Percentiles rank a stretch among this genome's conserved stretches.
These are phyloP conservation scores for Varecia variegata DNA, from an alignment of 2,797 vertebrate species.

Conservation along the genomic window DNA sequence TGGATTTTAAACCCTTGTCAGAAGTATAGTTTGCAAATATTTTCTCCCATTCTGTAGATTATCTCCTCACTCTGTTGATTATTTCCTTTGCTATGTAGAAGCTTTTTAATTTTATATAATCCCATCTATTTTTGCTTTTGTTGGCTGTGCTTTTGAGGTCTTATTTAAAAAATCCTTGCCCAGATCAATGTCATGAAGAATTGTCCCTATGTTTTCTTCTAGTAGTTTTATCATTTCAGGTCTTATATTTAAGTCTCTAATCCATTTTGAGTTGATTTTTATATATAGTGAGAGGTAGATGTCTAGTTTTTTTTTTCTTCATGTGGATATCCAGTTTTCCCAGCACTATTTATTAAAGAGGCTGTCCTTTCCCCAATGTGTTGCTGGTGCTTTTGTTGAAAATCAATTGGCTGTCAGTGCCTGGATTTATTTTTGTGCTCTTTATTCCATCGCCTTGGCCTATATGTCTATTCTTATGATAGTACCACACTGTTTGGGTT, in stretches of 20 bases:
- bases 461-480: neutral
- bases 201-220: neutral
- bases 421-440: neutral
- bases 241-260: neutral
- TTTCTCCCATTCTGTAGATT: neutral
- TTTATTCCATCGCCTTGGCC: neutral
- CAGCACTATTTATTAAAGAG: neutral
- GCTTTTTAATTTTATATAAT: neutral
- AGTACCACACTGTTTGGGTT: neutral
- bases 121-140: neutral
- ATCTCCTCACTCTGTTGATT: neutral
- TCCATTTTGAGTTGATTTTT: neutral
- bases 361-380: neutral
- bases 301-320: neutral
- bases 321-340: neutral
- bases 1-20: neutral
- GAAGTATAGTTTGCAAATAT: neutral
- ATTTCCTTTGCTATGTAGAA: neutral
- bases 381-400: neutral
- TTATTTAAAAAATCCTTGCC: neutral
- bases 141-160: neutral
- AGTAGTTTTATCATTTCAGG: neutral
- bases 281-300: neutral
- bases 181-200: neutral
- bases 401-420: neutral